Base-by-base conservation (phyloP, 2,888 invertebrate genomes). In the Tenthredo mesomela region DNA sequence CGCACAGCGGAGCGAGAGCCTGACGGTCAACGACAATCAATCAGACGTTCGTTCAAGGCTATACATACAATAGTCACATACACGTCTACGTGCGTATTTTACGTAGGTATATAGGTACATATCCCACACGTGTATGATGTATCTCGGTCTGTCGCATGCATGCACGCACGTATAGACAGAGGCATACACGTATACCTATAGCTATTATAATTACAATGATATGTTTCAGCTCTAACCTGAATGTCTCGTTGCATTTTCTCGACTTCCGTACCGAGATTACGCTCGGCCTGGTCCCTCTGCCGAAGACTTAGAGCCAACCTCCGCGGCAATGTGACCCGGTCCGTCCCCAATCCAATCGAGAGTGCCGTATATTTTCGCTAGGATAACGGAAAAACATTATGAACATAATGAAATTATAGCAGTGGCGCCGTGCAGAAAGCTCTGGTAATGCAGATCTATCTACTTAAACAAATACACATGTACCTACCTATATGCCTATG, bases 261-360 rank as follows among this genome's bases (percentile, higher is more conserved):
- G 29, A 93, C 88, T 87, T 93, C 92, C 25, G 85, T 82, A 21
- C 86, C 86, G n/a, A 92, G 89, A 86, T 93, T 93, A 50, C 86
- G 88, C 85, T 93, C 93, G 7, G 92, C 89, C 61, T 92, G 92
- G 87, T 93, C 91, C 43, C 93, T 89, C 78, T 92, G 92, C n/a
- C 92, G 91, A 58, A 90, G 88, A 37, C 92, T 91, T 40, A 92
- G 85, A 5, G 88, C 88, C 85, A 90, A 85, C 67, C 93, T 88
- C 70, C 89, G 88, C 10, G 89, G 87, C 37, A 93, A 87, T 58
- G 93, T 93, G 85, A 92, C 87, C 77, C 93, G 89, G 84, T 93
- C 93, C 2, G 91, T 90, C 12, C 89, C 86, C 29, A 93, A 88
- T 77, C 93, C 91, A 84, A 93, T 89, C n/a, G 93, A 92, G 40